Percentiles rank a stretch among this genome's conserved stretches.
Conservation (phyloP, 2,113 vertebrate genomes). For the Myotis yumanensis region DNA sequence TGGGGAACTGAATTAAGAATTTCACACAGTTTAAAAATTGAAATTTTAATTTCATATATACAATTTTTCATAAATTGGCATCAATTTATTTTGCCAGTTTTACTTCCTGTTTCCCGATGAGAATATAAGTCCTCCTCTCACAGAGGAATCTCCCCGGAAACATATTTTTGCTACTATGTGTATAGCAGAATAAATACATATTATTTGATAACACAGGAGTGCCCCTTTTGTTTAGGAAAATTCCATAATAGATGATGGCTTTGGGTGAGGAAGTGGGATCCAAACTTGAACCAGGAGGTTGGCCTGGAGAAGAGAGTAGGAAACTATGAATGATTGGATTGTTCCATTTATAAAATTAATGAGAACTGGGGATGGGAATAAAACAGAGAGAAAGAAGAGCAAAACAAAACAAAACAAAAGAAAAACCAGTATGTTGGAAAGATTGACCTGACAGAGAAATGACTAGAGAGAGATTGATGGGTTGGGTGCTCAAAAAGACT, state of each 20-base stretch:
- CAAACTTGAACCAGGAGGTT: not conserved
- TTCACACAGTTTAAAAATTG: conserved; percentile 7
- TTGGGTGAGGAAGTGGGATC: not conserved
- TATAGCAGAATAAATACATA: not conserved
- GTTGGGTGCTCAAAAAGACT: not conserved
- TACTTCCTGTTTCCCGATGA: not conserved
- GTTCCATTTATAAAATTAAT: not conserved
- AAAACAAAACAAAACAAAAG: not conserved
- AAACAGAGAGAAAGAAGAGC: not conserved
- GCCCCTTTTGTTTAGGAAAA: not conserved
- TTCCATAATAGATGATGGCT: not conserved
- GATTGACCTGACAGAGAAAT: not conserved
- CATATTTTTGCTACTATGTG: not conserved
- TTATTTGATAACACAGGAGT: not conserved
- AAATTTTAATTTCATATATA: not conserved
- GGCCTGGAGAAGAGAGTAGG: not conserved
- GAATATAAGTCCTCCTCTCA: not conserved
- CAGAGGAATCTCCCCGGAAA: not conserved
- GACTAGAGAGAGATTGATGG: not conserved
- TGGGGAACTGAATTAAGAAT: not conserved
- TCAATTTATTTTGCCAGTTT: not conserved
- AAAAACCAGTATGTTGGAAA: not conserved
- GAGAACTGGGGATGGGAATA: not conserved
- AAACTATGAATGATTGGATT: not conserved
- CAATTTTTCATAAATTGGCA: not conserved